Evolutionary conservation across 2,888 invertebrate species (phyloP).

Genomic region (Augiades crinisus): DNA sequence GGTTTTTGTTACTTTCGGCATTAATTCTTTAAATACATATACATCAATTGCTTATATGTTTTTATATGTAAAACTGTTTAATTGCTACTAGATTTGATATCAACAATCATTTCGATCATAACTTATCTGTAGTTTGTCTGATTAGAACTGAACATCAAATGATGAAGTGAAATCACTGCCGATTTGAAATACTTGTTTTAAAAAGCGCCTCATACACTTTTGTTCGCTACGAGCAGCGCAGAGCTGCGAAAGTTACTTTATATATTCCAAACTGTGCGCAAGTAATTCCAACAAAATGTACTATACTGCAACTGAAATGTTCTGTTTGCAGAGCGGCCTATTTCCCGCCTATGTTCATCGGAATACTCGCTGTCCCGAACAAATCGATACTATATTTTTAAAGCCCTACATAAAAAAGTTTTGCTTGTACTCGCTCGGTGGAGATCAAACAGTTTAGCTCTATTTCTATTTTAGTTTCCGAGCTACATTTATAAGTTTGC

Average conservation of each 20-base stretch:
- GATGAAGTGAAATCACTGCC: too few species aligned
- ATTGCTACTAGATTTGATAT: too few species aligned
- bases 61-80: too few species aligned
- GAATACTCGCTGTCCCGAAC: conserved; percentile 33
- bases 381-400: conserved; percentile 38
- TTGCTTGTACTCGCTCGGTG: conserved; percentile 21
- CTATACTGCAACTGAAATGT: conserved; percentile 32
- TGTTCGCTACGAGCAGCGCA: background rate
- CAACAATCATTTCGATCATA: too few species aligned
- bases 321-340: conserved; percentile 36
- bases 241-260: conserved; percentile 6
- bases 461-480: conserved; percentile 17
- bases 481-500: background rate
- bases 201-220: conserved; percentile 4
- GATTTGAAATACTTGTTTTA: background rate
- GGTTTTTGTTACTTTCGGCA: too few species aligned
- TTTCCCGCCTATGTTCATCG: conserved; percentile 33
- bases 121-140: too few species aligned
- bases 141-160: too few species aligned
- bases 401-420: conserved; percentile 23
- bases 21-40: too few species aligned
- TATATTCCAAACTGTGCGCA: conserved; percentile 15
- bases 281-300: conserved; percentile 20
- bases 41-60: too few species aligned
- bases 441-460: conserved; percentile 26